Evolutionary conservation across 1,140 invertebrate species (phyloP).

Genomic region (Lepidurus packardi): DNA sequence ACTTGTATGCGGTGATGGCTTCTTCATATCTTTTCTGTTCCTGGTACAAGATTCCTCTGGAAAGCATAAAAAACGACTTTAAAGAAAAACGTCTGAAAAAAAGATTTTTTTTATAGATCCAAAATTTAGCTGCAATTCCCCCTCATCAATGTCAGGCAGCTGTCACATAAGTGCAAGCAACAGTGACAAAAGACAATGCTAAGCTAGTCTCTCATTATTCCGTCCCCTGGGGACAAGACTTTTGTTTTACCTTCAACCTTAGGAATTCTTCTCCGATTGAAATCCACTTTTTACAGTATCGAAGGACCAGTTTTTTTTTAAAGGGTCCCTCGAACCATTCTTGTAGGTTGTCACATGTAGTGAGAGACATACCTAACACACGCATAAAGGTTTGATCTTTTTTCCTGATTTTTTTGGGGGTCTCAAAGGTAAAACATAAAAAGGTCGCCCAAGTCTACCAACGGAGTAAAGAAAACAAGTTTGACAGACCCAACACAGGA

Average conservation of each 20-base stretch:
- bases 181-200: conserved; percentile 15
- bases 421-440: not conserved
- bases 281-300: not conserved
- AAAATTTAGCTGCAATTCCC: conserved; percentile 4
- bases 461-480: not conserved
- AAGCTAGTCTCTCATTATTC: conserved; percentile 15
- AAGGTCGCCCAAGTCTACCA: not conserved
- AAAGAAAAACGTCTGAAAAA: not conserved
- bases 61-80: conserved; percentile 48
- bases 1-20: conserved; percentile 84
- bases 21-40: conserved; percentile 79
- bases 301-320: too few relatives aligned
- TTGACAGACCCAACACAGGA: not conserved
- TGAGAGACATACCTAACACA: not conserved
- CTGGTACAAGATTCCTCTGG: conserved; percentile 87
- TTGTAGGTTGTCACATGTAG: not conserved
- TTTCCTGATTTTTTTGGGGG: not conserved
- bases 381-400: not conserved
- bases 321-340: not conserved
- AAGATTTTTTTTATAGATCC: not conserved
- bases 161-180: conserved; percentile 11
- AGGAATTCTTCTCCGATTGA: not conserved
- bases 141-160: conserved; percentile 10
- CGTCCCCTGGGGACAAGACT: not conserved
- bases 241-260: not conserved